A percentile compares a stretch with the other conserved stretches of the same genome.
Evolutionary conservation across 2,888 invertebrate genomes (phyloP).

Genomic region (Melanotus villosus): DNA sequence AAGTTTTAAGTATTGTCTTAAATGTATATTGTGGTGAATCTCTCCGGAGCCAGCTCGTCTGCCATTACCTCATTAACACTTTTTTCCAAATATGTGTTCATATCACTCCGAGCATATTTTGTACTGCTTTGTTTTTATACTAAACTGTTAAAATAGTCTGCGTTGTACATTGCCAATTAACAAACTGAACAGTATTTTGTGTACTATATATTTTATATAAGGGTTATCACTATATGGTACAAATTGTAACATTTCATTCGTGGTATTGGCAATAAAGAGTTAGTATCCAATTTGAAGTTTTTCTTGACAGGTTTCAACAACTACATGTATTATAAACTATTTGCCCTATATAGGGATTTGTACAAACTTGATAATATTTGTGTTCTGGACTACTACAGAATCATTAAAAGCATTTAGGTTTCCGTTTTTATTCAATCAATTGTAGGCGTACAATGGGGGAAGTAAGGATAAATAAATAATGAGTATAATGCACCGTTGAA

Average conservation of each 20-base stretch:
- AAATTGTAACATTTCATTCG: conserved; percentile 63
- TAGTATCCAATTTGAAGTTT: too few relatives aligned
- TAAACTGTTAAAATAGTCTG: conserved; percentile 52
- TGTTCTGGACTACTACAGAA: too few relatives aligned
- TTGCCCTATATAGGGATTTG: too few relatives aligned
- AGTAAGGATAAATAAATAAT: too few relatives aligned
- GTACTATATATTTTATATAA: conserved; percentile 43
- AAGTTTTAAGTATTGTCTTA: conserved; percentile 57
- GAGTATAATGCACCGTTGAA: too few relatives aligned
- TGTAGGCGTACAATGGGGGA: too few relatives aligned
- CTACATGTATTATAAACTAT: too few relatives aligned
- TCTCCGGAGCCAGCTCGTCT: conserved; percentile 53
- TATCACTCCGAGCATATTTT: conserved; percentile 63
- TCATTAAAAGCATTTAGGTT: too few relatives aligned
- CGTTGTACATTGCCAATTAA: conserved; percentile 58
- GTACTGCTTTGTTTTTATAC: conserved; percentile 60
- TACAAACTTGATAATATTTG: too few relatives aligned
- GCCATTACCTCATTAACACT: conserved; percentile 64
- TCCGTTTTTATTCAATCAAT: too few relatives aligned
- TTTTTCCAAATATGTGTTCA: conserved; percentile 65
- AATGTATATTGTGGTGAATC: conserved; percentile 62
- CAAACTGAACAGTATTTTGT: conserved; percentile 50
- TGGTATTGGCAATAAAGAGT: conserved; percentile 69
- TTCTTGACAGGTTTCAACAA: too few relatives aligned
- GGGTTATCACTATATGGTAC: conserved; percentile 60